These are phyloP conservation scores for Stenichneumon culpator DNA, from an alignment of 2,888 invertebrate genomes.

Conservation along the genomic window DNA sequence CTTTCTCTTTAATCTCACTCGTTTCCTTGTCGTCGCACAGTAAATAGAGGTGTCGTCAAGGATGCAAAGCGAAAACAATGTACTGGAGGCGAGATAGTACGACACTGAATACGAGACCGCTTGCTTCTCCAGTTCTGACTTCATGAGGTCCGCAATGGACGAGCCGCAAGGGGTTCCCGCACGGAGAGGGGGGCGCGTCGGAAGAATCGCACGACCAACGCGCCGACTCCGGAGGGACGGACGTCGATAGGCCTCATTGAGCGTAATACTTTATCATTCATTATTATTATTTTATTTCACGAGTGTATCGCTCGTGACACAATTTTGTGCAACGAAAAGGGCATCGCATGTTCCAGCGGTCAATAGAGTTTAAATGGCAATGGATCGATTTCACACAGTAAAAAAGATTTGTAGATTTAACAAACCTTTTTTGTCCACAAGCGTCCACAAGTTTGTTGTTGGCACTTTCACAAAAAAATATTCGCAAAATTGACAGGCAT, in stretches of 20 bases:
- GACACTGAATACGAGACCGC: constrained; percentile 27
- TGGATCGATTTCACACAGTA: not conserved
- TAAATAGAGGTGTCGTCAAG: not conserved
- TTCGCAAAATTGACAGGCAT: no score
- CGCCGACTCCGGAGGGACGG: constrained; percentile 53
- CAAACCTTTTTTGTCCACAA: no score
- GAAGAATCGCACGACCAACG: constrained; percentile 40
- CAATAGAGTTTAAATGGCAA: not conserved
- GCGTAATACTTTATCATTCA: constrained; percentile 15
- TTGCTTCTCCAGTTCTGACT: constrained; percentile 32
- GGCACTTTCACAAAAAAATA: no score
- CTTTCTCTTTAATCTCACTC: not conserved
- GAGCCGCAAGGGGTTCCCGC: constrained; percentile 45
- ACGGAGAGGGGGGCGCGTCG: constrained; percentile 51
- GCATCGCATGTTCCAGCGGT: not conserved
- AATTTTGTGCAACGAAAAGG: not conserved
- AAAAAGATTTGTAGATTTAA: no score
- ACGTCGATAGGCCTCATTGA: constrained; percentile 58
- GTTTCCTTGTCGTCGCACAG: constrained; percentile 20
- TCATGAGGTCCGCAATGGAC: constrained; percentile 62
- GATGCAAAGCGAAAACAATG: constrained; percentile 21
- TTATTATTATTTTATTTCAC: not conserved
- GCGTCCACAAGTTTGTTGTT: no score
- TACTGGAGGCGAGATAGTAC: constrained; percentile 2
- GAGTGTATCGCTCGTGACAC: not conserved